Evolutionary conservation across 1,140 invertebrate species (phyloP), one percentile per base, ranked within the genome.

Genomic region (Globodera ellingtonae): DNA sequence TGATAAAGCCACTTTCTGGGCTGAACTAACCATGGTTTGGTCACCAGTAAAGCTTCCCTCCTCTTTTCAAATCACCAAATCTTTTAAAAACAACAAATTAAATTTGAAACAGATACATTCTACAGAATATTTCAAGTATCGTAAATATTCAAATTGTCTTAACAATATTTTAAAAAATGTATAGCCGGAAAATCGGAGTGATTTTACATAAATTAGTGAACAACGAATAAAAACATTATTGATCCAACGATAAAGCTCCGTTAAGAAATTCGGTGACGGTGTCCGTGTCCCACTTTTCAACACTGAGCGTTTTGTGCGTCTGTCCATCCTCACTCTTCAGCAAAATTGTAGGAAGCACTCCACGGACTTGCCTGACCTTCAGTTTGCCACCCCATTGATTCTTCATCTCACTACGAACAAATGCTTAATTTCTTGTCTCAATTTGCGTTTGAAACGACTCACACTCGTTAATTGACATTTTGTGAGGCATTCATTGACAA

Each of bases 1-100:
- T 86, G 92, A 93, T 84, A 95, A 91, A 87, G 94, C 93, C 89
- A 94, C 93, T 62, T 62, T 62, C 18, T 62, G 56, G 18, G 8
- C 56, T 62, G 18, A 13, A 62, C 56, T 62, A 62, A 62, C 18
- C 10, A 13, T 62, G 35, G 1, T 2, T 35, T 35, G 35, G 35
- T 2, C 35, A 35, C 35, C 35, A 35, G 35, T 35, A 35, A 35
- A 0, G 35, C 35, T 35, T 35, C 35, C 13, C 59, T 21, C 13
- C 59, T 65, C 13, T 13, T 15, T 65, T 65, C 2, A 21, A 65
- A 21, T 1, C 24, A 3, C 3, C 59, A 65, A 15, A 13, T 65
- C 1, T 21, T 65, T 15, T 21, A 15, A 65, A 13, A 15, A 65
- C n/a, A 15, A 65, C n/a, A 35, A 35, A 35, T 35, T 35, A 0